These are phyloP conservation scores for Tiphia femorata DNA, from an alignment of 2,888 invertebrate genomes.

Conservation along the genomic window DNA sequence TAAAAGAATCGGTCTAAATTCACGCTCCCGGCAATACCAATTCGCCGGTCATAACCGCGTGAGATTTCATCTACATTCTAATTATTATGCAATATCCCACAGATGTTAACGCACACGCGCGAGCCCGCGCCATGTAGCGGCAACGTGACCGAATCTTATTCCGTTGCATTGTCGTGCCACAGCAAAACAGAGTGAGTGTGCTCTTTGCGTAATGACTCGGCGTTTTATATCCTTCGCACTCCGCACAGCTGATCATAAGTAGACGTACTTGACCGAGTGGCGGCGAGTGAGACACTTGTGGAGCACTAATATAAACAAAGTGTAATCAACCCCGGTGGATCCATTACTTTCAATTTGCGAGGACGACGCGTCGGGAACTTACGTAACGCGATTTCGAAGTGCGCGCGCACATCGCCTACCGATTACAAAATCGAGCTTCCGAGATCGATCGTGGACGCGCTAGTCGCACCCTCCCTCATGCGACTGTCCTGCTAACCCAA, in stretches of 20 bases:
- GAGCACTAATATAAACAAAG: constrained; percentile 51
- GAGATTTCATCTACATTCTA: too few species aligned
- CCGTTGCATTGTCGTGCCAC: constrained; percentile 52
- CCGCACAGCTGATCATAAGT: constrained; percentile 56
- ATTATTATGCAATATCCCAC: too few species aligned
- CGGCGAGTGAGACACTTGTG: constrained; percentile 61
- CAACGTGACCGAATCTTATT: constrained; percentile 25
- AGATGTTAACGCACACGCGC: too few species aligned
- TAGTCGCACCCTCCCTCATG: too few species aligned
- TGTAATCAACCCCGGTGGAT: constrained; percentile 24
- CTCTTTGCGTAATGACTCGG: constrained; percentile 66
- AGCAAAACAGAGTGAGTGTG: constrained; percentile 66
- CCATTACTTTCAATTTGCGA: constrained; percentile 48
- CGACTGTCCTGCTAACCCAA: too few species aligned
- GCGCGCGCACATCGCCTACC: neutral
- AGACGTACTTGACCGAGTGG: constrained; percentile 62
- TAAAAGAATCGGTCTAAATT: too few species aligned
- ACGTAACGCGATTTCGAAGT: constrained; percentile 22
- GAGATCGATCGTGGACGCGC: too few species aligned
- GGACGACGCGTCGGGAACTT: constrained; percentile 24
- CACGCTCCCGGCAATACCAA: too few species aligned
- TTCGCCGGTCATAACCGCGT: too few species aligned
- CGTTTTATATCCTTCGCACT: constrained; percentile 57
- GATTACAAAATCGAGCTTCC: constrained; percentile 1
- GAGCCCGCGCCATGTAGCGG: too few species aligned